Evolutionary conservation across 64 coral and sea anemone genomes (phyloP), one percentile per base, ranked within the genome.

Genomic region (Porites australiensis): DNA sequence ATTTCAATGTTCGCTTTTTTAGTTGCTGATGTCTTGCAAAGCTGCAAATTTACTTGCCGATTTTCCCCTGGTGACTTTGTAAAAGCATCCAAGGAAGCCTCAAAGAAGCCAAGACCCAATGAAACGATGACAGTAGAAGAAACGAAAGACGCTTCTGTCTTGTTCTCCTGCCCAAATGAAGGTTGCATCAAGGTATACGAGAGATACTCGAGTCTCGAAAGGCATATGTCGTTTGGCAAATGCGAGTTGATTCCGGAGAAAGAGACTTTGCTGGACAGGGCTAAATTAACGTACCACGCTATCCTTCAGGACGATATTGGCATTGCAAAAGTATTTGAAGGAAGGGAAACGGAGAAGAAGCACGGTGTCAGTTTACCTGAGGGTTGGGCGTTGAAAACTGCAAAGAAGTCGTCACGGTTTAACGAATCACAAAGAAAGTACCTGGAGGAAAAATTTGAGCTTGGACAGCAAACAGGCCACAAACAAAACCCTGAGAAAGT

Each of bases 351-450:
- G 48, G 72, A 75, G 46, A 44, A 5, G 72, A 75, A 10, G 72
- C 44, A 75, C 50, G 72, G 72, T 50, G 44, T 75, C 72, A 50
- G 72, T 46, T 75, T 75, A 14, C 14, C 72, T 50, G 46, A 75
- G 44, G 72, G 72, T 46, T 73, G 70, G 70, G 72, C 72, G 37
- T 49, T 75, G 12, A 75, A 75, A 75, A 49, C 44, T 18, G 13
- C 72, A 75, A 18, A 50, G 50, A 54, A 75, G 12, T 75, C 72
- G 11, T 0, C 45, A 58, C 9, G 48, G 55, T 91, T 91, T 65
- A 71, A 52, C 54, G 89, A 91, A 46, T 57, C 79, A 13, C 89
- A 91, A 72, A 82, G 83, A 50, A 52, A 64, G n/a, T 91, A 91
- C 68, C 53, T 82, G 89, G 44, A 54, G 22, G 49, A 72, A 53